Evolutionary conservation across 2,113 vertebrate species (phyloP), one percentile per base, ranked within the genome.

Genomic region (Shinisaurus crocodilurus): DNA sequence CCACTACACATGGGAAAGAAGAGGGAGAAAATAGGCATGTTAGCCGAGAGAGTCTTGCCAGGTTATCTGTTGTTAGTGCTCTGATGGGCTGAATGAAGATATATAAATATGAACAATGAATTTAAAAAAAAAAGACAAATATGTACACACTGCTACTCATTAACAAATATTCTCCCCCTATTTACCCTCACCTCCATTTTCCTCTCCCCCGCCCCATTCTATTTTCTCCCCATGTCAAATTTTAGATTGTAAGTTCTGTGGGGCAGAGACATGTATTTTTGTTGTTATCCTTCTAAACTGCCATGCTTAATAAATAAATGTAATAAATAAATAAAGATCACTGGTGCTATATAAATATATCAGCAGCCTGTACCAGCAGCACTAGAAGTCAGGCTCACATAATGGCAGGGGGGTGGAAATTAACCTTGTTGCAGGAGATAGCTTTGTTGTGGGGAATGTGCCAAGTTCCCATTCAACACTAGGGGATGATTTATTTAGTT

Each of bases 1-100:
- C 97, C 97, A 98, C 97, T 98, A 95, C 12, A 80, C 92, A 60
- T 6, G 40, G 0, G 82, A 54, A 93, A 90, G 20, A 76, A 88
- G 91, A 12, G 12, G 32, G 16, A 27, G n/a, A 12, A 34, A 3
- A 37, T 13, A 25, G 45, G 10, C 25, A 10, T 37, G 16, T 69
- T 25, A 54, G 27, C 37, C 6, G 40, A 32, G 10, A 20, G 20
- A 20, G 37, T 57, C 13, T 75, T 23, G 5, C 16, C 37, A 83
- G 1, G 34, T 23, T 37, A 82, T 29, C 50, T 34, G 15, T 60
- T 57, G 37, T 25, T 57, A 37, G 34, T 89, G 23, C 18, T 48
- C 18, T 65, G 8, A 37, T 37, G 15, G 25, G 25, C 7, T 16
- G 15, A 20, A 32, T 40, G 37, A 29, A 43, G 40, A 12, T 32